Evolutionary conservation across 2,888 invertebrate genomes (phyloP), one percentile per base, ranked within the genome.

Genomic region (Charanyca ferruginea): DNA sequence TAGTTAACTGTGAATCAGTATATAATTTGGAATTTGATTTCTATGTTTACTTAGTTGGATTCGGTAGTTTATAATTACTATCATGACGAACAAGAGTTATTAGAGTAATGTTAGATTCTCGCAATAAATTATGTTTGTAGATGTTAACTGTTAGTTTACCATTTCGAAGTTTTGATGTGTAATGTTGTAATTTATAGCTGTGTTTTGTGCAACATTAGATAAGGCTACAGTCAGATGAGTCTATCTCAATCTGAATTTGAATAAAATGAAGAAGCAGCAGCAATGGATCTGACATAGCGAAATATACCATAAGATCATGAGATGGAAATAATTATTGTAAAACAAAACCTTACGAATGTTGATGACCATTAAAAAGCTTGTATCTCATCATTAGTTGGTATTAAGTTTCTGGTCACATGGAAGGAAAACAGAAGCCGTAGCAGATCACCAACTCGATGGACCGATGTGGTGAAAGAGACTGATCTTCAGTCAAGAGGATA

Each of bases 11-110:
- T 54, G 47, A 51, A 66, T 55, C 48, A 42, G 58, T 55, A 42
- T 20, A 54, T 48, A 63, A 59, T 66, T 74, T 55, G 23, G 11
- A 49, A 63, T 75, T 62, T 48, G 58, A 62, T 74, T 72, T 67
- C 20, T 28, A 51, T 57, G 51, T 63, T 57, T 51, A 42, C 23
- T 60, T 58, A 41, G 32, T 48, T 13, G 44, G n/a, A 70, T 73
- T 38, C 4, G 7, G 35, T 8, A 55, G 20, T 49, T 53, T 32
- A 42, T 57, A 44, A 42, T 47, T 60, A 53, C 47, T 62, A 51
- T 52, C n/a, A 7, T 25, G 55, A 16, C 42, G 7, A 49, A 35
- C 11, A 2, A 23, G 8, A 28, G 32, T 28, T 59, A 54, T 64
- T n/a, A 23, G 42, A 22, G 38, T 42, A 41, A 45, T 55, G 44